Conservation (phyloP, 2,888 invertebrate species). For the Drosophila bunnanda region DNA sequence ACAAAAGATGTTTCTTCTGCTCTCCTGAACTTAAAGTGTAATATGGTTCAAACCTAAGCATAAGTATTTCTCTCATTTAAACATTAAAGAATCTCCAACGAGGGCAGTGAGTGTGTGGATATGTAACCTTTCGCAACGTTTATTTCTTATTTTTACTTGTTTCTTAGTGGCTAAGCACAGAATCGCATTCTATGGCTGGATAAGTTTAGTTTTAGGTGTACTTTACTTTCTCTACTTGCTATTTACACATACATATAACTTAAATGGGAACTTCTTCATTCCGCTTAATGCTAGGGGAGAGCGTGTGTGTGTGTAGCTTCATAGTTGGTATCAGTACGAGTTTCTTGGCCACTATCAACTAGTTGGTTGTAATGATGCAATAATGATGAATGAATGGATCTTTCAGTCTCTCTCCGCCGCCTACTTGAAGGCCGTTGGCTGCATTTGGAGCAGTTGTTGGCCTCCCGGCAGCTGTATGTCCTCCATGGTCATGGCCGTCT, state of each 20-base stretch:
- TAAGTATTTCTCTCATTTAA: not conserved
- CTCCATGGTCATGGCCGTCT: constrained; percentile 46
- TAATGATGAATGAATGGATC: constrained; percentile 10
- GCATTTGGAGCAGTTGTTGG: constrained; percentile 19
- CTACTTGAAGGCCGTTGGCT: constrained; percentile 26
- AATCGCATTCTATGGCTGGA: constrained; percentile 46
- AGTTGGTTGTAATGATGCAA: constrained; percentile 30
- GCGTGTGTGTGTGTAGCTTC: constrained; percentile 23
- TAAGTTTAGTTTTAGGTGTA: constrained; percentile 34
- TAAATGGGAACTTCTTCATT: constrained; percentile 6
- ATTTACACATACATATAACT: constrained; percentile 33
- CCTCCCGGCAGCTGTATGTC: constrained; percentile 43
- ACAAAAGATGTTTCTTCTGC: not conserved
- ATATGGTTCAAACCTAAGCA: not conserved
- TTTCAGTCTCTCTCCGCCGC: constrained; percentile 38
- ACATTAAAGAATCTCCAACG: not conserved
- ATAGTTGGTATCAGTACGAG: constrained; percentile 40
- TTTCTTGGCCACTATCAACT: constrained; percentile 35
- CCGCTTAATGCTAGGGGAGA: constrained; percentile 8
- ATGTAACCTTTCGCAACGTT: constrained; percentile 25
- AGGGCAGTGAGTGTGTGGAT: constrained; percentile 16
- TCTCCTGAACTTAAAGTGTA: not conserved
- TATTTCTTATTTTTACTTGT: constrained; percentile 9
- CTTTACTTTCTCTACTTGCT: constrained; percentile 11
- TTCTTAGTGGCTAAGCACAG: constrained; percentile 31